phyloP scores from a whole-genome alignment of 2,113 vertebrate genomes.

The Climacteris rufus region DNA sequence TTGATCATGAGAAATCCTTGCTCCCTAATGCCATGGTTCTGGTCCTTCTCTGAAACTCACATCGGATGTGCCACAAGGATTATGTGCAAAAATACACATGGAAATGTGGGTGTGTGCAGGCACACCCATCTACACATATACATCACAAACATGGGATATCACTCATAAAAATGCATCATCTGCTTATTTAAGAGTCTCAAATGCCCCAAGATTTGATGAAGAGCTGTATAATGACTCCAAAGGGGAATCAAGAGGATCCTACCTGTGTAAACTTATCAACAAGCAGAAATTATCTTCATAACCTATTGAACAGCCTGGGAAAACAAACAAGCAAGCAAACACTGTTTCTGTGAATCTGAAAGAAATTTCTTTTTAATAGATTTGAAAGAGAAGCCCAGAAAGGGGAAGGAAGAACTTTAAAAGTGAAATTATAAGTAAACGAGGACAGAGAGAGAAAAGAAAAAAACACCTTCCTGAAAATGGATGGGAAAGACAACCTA shows the following conservation, averaged over 20 bases:
- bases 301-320: neutral
- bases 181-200: neutral
- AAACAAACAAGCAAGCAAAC: neutral
- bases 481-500: neutral
- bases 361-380: neutral
- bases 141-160: neutral
- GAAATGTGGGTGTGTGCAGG: neutral
- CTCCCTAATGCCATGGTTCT: neutral
- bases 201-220: neutral
- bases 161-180: neutral
- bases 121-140: neutral
- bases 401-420: neutral
- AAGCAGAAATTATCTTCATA: neutral
- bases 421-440: slow-evolving; percentile 5
- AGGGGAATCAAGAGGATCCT: neutral
- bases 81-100: neutral
- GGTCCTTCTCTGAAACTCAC: neutral
- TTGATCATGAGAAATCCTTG: neutral
- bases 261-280: neutral
- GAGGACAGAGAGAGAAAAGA: neutral
- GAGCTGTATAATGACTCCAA: neutral
- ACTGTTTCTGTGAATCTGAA: neutral
- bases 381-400: neutral
- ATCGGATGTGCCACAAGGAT: neutral
- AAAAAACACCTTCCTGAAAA: neutral